Conservation (phyloP, 1,140 invertebrate species). For the Zaprionus nigranus region DNA sequence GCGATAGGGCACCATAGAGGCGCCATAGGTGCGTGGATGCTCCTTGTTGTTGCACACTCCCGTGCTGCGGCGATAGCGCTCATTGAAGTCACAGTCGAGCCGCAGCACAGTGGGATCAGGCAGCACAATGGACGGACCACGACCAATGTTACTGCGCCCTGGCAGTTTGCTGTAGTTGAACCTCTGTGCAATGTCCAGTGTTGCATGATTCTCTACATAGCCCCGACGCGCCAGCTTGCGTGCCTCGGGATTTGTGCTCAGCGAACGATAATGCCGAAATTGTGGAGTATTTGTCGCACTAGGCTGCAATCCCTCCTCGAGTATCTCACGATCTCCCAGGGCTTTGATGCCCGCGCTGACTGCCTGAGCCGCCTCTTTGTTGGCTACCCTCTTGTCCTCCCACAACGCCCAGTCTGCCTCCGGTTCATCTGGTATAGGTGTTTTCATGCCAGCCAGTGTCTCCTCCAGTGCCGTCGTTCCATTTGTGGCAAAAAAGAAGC, state of each 20-base stretch:
- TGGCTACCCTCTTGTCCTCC: conserved; percentile 35
- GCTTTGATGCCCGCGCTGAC: conserved; percentile 86
- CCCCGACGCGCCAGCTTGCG: conserved; percentile 87
- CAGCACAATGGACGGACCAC: conserved; percentile 85
- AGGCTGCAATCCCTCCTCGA: conserved; percentile 85
- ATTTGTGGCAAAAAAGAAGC: conserved; percentile 70
- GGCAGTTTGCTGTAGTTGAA: conserved; percentile 68
- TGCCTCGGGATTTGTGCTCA: conserved; percentile 87
- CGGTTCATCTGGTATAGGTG: conserved; percentile 67
- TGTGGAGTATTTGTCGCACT: conserved; percentile 87
- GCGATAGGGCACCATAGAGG: conserved; percentile 90
- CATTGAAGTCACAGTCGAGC: conserved; percentile 68
- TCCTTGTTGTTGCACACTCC: conserved; percentile 93
- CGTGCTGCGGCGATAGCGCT: conserved; percentile 89
- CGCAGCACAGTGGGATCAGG: conserved; percentile 57
- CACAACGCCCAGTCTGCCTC: conserved; percentile 67
- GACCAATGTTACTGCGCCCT: conserved; percentile 85
- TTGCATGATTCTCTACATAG: conserved; percentile 88
- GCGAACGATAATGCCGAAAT: conserved; percentile 88
- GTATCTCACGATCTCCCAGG: conserved; percentile 85
- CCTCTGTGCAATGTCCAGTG: conserved; percentile 85
- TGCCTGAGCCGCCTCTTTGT: conserved; percentile 45
- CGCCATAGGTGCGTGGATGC: conserved; percentile 88
- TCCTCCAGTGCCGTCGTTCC: conserved; percentile 20
- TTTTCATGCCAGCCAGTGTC: conserved; percentile 33